These are phyloP conservation scores for Vidua chalybeata DNA, from an alignment of 2,113 vertebrate genomes.

Conservation along the genomic window DNA sequence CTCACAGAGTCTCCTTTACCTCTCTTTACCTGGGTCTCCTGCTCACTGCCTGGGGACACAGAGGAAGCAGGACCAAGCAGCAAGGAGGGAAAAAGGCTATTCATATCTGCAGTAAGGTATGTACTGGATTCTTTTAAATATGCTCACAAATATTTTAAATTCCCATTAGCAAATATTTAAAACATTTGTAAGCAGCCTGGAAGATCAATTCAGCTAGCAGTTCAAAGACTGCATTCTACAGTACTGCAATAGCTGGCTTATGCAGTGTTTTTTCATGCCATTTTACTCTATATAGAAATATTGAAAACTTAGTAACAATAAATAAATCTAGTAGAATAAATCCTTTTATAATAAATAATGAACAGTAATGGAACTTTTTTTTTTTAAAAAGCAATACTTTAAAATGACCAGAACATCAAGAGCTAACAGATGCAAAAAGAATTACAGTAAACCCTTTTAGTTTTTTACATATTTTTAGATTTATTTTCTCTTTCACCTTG, in stretches of 20 bases:
- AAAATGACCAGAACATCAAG: not conserved
- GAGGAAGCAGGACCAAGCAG: not conserved
- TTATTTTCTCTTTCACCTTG: not conserved
- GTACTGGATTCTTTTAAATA: not conserved
- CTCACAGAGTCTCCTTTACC: not conserved
- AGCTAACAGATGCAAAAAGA: not conserved
- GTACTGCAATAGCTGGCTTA: not conserved
- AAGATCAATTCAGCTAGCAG: not conserved
- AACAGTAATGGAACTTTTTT: not conserved
- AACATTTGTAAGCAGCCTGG: not conserved
- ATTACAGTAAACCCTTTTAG: not conserved
- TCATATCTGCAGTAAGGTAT: not conserved
- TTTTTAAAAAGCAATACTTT: not conserved
- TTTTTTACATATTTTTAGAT: not conserved
- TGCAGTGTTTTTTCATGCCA: fast-evolving
- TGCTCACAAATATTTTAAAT: not conserved
- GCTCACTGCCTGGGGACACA: not conserved
- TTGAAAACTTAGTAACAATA: not conserved
- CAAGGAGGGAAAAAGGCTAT: not conserved
- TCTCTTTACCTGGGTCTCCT: not conserved
- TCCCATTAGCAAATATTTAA: not conserved
- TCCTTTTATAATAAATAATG: not conserved
- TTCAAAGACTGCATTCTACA: not conserved
- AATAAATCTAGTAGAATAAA: not conserved
- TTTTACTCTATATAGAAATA: not conserved